A percentile compares a stretch with the other conserved stretches of the same genome.
These are phyloP conservation scores for Eumacrocentrus americanus DNA, from an alignment of 2,888 invertebrate genomes.

Conservation along the genomic window DNA sequence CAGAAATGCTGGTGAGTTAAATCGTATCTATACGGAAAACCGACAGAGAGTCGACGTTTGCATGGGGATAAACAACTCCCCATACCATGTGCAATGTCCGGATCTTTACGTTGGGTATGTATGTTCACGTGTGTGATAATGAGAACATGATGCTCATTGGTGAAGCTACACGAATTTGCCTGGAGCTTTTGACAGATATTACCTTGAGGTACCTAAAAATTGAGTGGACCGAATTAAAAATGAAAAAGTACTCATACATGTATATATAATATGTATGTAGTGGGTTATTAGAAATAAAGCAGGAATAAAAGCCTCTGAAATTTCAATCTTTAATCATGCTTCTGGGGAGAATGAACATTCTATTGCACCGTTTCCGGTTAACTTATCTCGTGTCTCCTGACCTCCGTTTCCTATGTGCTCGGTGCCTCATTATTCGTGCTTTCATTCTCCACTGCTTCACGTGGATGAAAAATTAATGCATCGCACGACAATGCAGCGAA, in stretches of 20 bases:
- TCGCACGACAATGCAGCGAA: slow-evolving; percentile 13
- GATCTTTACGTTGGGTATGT: slow-evolving; percentile 1
- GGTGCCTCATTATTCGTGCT: neutral
- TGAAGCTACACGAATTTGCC: neutral
- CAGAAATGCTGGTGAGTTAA: slow-evolving; percentile 18
- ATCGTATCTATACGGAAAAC: slow-evolving; percentile 23
- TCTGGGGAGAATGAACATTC: neutral
- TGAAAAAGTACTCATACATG: too few relatives aligned
- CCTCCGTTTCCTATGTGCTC: neutral
- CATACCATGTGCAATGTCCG: slow-evolving; percentile 7
- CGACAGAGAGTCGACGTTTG: slow-evolving; percentile 5
- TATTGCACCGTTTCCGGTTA: slow-evolving; percentile 13
- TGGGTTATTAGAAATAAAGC: neutral
- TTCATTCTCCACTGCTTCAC: neutral
- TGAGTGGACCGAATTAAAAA: neutral
- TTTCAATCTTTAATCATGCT: slow-evolving; percentile 8
- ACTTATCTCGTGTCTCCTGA: neutral
- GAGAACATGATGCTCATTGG: slow-evolving; percentile 6
- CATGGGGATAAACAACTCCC: neutral
- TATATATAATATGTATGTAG: too few relatives aligned
- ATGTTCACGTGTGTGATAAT: slow-evolving; percentile 10
- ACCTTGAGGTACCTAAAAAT: neutral
- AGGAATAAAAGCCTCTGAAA: neutral
- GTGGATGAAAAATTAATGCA: slow-evolving; percentile 23
- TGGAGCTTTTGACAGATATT: neutral